A percentile compares a stretch with the other conserved stretches of the same genome.
Conservation (phyloP, 92 coral and sea anemone species). For the Actinostola sp. region DNA sequence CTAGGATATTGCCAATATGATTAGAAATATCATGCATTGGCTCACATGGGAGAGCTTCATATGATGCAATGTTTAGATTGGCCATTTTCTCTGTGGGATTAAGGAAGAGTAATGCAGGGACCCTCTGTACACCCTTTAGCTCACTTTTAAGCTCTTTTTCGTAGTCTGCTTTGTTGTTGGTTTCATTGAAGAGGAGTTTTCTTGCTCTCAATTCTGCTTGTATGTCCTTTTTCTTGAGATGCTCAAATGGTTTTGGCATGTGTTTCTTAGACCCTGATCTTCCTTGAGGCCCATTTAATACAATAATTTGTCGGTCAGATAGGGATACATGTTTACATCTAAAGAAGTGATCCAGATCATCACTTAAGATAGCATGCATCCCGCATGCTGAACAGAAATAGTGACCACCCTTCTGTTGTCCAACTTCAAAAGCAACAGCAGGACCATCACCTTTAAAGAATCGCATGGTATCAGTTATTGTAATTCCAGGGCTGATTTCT, state of each 20-base stretch:
- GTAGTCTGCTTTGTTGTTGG: background rate
- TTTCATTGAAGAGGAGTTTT: slow-evolving; percentile 8
- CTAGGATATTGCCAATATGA: too few species aligned
- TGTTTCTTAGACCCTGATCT: slow-evolving; percentile 12
- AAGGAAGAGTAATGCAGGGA: slow-evolving; percentile 29
- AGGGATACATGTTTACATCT: slow-evolving; percentile 15
- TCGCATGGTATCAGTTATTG: slow-evolving; percentile 20
- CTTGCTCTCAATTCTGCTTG: slow-evolving; percentile 16
- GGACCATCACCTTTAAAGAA: too few species aligned
- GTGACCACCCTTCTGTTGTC: slow-evolving; percentile 39
- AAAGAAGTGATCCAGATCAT: too few species aligned
- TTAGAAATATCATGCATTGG: slow-evolving; percentile 50
- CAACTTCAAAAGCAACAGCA: slow-evolving; percentile 32
- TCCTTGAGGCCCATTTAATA: slow-evolving; percentile 28
- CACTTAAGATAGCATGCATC: too few species aligned
- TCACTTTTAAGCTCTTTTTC: slow-evolving; percentile 6
- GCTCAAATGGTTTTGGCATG: slow-evolving; percentile 30
- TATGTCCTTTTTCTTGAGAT: slow-evolving; percentile 9
- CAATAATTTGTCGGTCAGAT: background rate
- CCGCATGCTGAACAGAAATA: slow-evolving; percentile 43
- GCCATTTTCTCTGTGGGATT: slow-evolving; percentile 10
- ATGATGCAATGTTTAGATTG: slow-evolving; percentile 13
- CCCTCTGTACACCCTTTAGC: slow-evolving; percentile 13
- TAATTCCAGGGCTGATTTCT: background rate
- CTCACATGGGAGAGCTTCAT: slow-evolving; percentile 48